Percentiles rank a stretch among this genome's conserved stretches.
phyloP scores from a whole-genome alignment of 64 coral and sea anemone genomes.

The Exaiptasia diaphana region DNA sequence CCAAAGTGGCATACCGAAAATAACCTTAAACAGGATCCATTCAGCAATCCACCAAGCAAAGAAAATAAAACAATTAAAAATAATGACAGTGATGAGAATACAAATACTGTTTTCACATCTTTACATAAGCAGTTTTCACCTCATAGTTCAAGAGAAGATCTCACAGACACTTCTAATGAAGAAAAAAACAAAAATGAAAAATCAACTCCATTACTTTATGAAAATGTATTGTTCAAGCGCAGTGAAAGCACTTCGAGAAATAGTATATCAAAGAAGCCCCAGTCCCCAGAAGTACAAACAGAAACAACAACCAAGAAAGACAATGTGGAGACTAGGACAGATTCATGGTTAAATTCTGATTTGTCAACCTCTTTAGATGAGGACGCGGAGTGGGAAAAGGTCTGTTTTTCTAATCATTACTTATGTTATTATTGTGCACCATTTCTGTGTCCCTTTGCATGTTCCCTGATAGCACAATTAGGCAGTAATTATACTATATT shows the following conservation, averaged over 20 bases:
- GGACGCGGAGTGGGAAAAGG: slow-evolving; percentile 90
- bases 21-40: slow-evolving; percentile 48
- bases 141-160: slow-evolving; percentile 46
- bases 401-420: background rate
- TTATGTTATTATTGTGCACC: background rate
- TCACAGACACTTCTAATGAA: slow-evolving; percentile 3
- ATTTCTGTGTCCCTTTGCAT: background rate
- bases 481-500: background rate
- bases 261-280: background rate
- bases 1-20: background rate
- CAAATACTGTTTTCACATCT: slow-evolving; percentile 8
- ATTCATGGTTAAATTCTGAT: background rate
- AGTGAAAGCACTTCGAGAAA: background rate
- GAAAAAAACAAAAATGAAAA: slow-evolving; percentile 5
- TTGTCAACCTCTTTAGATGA: slow-evolving; percentile 70
- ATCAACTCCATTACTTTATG: slow-evolving; percentile 73
- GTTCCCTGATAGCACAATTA: background rate
- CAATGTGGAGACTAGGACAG: background rate
- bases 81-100: background rate
- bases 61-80: background rate
- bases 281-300: background rate
- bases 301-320: background rate
- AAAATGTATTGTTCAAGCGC: slow-evolving; percentile 89
- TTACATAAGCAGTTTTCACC: slow-evolving; percentile 65
- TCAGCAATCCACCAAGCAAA: slow-evolving; percentile 37